Evolutionary conservation across 2,113 vertebrate species (phyloP), one percentile per base, ranked within the genome.

Genomic region (Microcebus griseorufus): DNA sequence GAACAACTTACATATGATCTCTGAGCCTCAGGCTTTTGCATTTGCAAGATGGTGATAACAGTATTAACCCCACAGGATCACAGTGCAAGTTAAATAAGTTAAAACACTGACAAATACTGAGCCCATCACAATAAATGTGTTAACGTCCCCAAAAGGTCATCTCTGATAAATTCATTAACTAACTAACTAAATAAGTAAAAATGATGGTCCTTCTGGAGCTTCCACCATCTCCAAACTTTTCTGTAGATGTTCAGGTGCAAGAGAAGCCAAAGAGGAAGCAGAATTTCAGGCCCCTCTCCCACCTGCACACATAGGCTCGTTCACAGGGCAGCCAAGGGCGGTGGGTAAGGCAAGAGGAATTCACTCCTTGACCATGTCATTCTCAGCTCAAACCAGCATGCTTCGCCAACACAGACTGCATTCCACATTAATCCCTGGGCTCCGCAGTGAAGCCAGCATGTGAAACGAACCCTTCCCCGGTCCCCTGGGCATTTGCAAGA

Each of bases 401-500:
- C 70, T 79, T 93, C 93, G 23, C 42, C 37, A 62, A 81, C 34
- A 55, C 17, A 9, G 53, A 90, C 29, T 67, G 87, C 11, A 34
- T 89, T 75, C 42, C 6, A 1, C 5, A 76, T n/a, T 62, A 94
- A 97, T 87, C 86, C 89, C 62, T 53, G 45, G 81, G 55, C 42
- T 78, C 51, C 83, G 22, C 18, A 45, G 79, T 5, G 25, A 93
- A 97, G 67, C 48, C 70, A 34, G 55, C 5, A 7, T 55, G n/a
- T 58, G 73, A 70, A 89, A 90, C 51, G 22, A 80, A 81, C 64
- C 70, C 29, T 97, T 79, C 80, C 10, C 58, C 89, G 34, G 55
- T 91, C 92, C 39, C 96, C 34, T 37, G 80, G 65, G 67, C n/a
- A 92, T 92, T 87, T 89, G 92, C 32, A 75, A 97, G 85, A 60